These are phyloP conservation scores for Enteromius treurensis DNA, from an alignment of 2,797 vertebrate genomes.

Conservation along the genomic window DNA sequence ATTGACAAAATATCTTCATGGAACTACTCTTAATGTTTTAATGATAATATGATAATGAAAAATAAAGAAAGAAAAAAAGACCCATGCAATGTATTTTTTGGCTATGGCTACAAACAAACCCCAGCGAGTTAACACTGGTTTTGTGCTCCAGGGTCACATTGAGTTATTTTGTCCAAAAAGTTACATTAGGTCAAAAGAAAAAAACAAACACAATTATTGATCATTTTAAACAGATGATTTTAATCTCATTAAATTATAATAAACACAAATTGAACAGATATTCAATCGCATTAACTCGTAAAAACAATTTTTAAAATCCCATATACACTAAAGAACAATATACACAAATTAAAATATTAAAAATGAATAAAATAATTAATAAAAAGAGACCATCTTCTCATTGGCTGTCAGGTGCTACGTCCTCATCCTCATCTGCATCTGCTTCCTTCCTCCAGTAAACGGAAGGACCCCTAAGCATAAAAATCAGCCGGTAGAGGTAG, in stretches of 20 bases:
- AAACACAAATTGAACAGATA: too few relatives aligned
- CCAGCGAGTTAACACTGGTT: too few relatives aligned
- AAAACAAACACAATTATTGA: slow-evolving; percentile 2
- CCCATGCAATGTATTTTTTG: too few relatives aligned
- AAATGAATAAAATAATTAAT: too few relatives aligned
- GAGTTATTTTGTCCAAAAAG: slow-evolving; percentile 11
- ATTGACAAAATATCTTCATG: too few relatives aligned
- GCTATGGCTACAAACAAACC: too few relatives aligned
- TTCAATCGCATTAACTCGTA: too few relatives aligned
- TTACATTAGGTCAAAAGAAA: not conserved
- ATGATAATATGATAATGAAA: too few relatives aligned
- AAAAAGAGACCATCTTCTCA: not conserved
- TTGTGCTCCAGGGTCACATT: not conserved
- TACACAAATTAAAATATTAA: too few relatives aligned
- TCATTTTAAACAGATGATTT: not conserved
- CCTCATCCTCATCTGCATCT: not conserved
- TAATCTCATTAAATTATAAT: not conserved
- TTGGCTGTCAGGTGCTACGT: not conserved
- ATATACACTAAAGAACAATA: too few relatives aligned
- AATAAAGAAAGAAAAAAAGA: too few relatives aligned
- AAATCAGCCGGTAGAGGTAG: not conserved
- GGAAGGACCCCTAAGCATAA: not conserved
- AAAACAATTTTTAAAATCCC: not conserved
- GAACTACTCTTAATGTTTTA: too few relatives aligned
- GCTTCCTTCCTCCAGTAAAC: not conserved